These are phyloP conservation scores for Halichoerus grypus DNA, from an alignment of 2,113 vertebrate species.

Conservation along the genomic window DNA sequence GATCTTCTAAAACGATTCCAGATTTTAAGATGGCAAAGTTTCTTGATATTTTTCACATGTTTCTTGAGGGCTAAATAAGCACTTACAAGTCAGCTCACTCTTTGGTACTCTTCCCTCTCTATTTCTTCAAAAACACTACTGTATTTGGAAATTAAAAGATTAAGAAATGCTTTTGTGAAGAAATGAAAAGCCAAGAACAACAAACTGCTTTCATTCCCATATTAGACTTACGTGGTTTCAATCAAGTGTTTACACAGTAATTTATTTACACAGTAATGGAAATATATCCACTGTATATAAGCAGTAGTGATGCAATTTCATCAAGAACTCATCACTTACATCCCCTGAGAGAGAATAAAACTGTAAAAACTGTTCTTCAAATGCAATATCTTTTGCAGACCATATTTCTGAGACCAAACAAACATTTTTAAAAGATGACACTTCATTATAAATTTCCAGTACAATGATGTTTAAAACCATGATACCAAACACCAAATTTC, in stretches of 20 bases:
- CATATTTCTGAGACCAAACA: background rate
- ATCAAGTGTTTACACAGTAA: slow-evolving; percentile 56
- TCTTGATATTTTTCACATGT: slow-evolving; percentile 85
- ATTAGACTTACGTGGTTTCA: slow-evolving; percentile 45
- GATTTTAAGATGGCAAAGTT: slow-evolving; percentile 86
- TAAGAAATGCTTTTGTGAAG: slow-evolving; percentile 71
- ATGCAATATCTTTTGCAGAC: slow-evolving; percentile 1
- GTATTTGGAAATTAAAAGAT: slow-evolving; percentile 78
- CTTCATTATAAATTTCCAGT: slow-evolving; percentile 25
- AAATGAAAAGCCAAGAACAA: slow-evolving; percentile 60
- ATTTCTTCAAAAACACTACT: slow-evolving; percentile 79
- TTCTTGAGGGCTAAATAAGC: slow-evolving; percentile 85
- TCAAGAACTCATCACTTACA: slow-evolving; percentile 51
- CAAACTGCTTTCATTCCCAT: slow-evolving; percentile 40
- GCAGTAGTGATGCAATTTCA: slow-evolving; percentile 45
- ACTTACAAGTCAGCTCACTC: slow-evolving; percentile 68
- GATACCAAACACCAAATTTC: slow-evolving; percentile 9
- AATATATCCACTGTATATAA: background rate
- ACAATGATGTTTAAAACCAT: slow-evolving; percentile 10
- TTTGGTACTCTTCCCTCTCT: slow-evolving; percentile 56
- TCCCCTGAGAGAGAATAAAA: background rate
- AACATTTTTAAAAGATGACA: slow-evolving; percentile 46
- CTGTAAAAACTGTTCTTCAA: slow-evolving; percentile 32
- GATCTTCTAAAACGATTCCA: slow-evolving; percentile 88
- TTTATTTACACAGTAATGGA: background rate